These are phyloP conservation scores for Tetramorium alpestre DNA, from an alignment of 1,140 invertebrate species.

Conservation along the genomic window DNA sequence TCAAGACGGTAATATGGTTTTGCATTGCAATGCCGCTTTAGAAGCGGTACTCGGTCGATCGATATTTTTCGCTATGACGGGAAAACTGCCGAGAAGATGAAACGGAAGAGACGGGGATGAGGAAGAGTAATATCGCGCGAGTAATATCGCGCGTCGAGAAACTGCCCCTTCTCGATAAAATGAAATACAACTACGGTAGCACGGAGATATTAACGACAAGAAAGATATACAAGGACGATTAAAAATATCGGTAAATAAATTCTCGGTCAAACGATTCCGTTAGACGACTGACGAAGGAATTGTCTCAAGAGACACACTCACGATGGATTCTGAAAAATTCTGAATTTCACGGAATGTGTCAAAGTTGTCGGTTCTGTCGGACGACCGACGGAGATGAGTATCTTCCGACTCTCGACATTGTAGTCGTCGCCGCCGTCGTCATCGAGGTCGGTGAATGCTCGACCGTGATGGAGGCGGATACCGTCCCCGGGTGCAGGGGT, in stretches of 20 bases:
- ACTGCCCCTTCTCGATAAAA: not conserved
- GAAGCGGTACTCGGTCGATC: not conserved
- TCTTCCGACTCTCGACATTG: not conserved
- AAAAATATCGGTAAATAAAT: slow-evolving; percentile 6
- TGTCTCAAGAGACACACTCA: too few species aligned
- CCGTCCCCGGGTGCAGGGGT: slow-evolving; percentile 39
- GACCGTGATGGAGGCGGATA: slow-evolving; percentile 21
- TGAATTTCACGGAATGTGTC: not conserved
- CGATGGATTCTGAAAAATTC: not conserved
- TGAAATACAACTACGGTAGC: not conserved
- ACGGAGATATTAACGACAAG: not conserved
- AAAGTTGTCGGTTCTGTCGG: not conserved
- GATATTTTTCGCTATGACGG: slow-evolving; percentile 7
- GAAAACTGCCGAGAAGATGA: not conserved
- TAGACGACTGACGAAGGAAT: not conserved
- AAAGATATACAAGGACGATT: not conserved
- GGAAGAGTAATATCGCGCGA: not conserved
- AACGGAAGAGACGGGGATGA: not conserved
- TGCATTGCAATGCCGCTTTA: not conserved
- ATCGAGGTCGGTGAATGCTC: slow-evolving; percentile 31
- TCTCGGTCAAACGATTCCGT: not conserved
- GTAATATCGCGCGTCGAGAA: not conserved
- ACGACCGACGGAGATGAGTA: not conserved
- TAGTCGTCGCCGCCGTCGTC: not conserved
- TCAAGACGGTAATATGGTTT: not conserved